Conservation (phyloP, 92 coral and sea anemone genomes). For the Desmophyllum pertusum region DNA sequence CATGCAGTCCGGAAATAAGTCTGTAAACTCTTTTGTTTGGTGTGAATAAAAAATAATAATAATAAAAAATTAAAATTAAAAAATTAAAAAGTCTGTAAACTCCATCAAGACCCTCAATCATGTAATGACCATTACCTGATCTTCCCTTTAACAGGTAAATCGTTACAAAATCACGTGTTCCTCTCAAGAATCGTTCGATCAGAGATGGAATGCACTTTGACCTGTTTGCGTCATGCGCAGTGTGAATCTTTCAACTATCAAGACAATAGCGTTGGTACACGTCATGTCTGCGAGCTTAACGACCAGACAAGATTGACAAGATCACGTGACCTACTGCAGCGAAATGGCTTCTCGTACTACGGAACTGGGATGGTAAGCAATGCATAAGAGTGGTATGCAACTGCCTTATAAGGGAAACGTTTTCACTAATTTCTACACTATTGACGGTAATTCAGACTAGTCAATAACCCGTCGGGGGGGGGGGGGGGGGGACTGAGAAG, state of each 20-base stretch:
- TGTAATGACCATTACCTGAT: background rate
- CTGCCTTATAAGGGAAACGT: background rate
- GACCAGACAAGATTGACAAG: constrained; percentile 40
- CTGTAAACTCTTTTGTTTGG: too few relatives aligned
- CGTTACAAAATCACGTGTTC: constrained; percentile 51
- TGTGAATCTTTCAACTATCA: constrained; percentile 58
- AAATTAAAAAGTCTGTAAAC: too few relatives aligned
- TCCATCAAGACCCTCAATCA: background rate
- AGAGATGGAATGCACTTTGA: constrained; percentile 51
- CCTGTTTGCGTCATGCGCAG: constrained; percentile 20
- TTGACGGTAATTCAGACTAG: background rate
- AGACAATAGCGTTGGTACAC: constrained; percentile 10
- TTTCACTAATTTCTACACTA: background rate
- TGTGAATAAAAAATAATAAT: too few relatives aligned
- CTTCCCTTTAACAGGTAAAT: constrained; percentile 32
- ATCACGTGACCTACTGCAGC: constrained; percentile 20
- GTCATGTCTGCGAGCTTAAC: constrained; percentile 56
- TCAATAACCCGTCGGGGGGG: background rate
- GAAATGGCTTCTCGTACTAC: constrained; percentile 55
- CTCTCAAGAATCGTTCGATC: constrained; percentile 23
- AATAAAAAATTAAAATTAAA: too few relatives aligned
- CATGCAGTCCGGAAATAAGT: too few relatives aligned
- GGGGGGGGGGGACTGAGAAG: too few relatives aligned
- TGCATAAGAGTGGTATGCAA: background rate
- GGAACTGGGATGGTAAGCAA: constrained; percentile 33